A percentile compares a stretch with the other conserved stretches of the same genome.
Conservation (phyloP, 1,140 invertebrate genomes). For the Himalopsyche phryganea region DNA sequence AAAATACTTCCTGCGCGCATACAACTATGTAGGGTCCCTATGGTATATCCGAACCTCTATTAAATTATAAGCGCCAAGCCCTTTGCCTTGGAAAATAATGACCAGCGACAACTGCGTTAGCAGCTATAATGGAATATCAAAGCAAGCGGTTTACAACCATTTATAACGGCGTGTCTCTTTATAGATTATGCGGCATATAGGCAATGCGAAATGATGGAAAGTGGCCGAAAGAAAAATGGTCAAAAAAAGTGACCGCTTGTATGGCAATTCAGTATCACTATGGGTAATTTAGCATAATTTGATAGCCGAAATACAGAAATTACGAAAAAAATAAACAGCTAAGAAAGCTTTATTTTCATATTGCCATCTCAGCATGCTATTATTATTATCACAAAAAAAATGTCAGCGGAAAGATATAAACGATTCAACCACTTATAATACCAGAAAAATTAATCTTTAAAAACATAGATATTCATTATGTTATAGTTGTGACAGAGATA, state of each 20-base stretch:
- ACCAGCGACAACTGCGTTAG: neutral
- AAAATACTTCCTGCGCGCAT: slow-evolving; percentile 7
- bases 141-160: slow-evolving; percentile 3
- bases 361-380: no score
- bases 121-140: slow-evolving; percentile 1
- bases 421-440: no score
- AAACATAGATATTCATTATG: no score
- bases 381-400: no score
- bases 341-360: no score
- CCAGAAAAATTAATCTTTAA: no score
- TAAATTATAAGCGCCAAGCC: neutral
- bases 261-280: neutral
- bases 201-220: slow-evolving; percentile 24
- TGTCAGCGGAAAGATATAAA: no score
- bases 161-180: neutral
- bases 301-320: no score
- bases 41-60: neutral
- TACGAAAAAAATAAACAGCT: no score
- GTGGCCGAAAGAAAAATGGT: slow-evolving; percentile 9
- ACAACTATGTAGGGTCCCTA: slow-evolving; percentile 1
- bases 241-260: slow-evolving; percentile 25
- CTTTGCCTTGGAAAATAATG: neutral
- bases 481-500: no score
- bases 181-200: slow-evolving; percentile 21
- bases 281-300: no score